Base-by-base conservation (phyloP, 2,113 vertebrate genomes). In the Clinocottus analis region DNA sequence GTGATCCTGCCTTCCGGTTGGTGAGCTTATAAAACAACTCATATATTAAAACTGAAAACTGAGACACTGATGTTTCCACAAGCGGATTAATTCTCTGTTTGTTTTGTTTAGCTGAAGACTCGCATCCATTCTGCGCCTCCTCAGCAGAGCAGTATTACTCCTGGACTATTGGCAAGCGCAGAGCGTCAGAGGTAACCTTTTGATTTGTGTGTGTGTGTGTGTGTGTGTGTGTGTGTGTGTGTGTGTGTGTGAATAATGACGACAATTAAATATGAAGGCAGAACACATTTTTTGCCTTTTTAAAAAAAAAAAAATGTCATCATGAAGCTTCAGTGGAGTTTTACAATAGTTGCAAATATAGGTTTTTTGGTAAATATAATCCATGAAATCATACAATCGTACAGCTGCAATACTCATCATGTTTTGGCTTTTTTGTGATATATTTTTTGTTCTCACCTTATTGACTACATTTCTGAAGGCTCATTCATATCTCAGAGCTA, bases 81-180 rank as follows among this genome's bases (percentile, higher is more conserved):
- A 31, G 37, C 45, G 45, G 9, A 65, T 62, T 43, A 25, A 80
- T 49, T 35, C 5, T 53, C 37, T 49, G 25, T 79, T 55, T 82
- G 4, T 79, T 77, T 76, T 60, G 17, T 83, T 56, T 61, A 96
- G 98, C 94, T 75, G 97, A 98, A 84, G 97, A 97, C 77, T 94
- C 95, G 39, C 96, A 96, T 93, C 96, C 96, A 1, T 99, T 97
- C 80, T 99, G 97, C 91, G 97, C 98, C 3, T 90, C 93, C 69
- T 99, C 98, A 21, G 90, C 96, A 80, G 97, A 98, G 75, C 98
- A 98, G 90, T 99, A 97, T 92, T 99, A 97, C 79, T 95, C 96
- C 78, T 99, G 98, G 98, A 98, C 96, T 94, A 99, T 99, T 83
- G 98, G 98, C 62, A 99, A 99, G 84, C 95, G 97, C 66, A 95